Percentiles rank a stretch among this genome's conserved stretches.
These are phyloP conservation scores for Drosophila funebris DNA, from an alignment of 1,140 invertebrate species.

Conservation along the genomic window DNA sequence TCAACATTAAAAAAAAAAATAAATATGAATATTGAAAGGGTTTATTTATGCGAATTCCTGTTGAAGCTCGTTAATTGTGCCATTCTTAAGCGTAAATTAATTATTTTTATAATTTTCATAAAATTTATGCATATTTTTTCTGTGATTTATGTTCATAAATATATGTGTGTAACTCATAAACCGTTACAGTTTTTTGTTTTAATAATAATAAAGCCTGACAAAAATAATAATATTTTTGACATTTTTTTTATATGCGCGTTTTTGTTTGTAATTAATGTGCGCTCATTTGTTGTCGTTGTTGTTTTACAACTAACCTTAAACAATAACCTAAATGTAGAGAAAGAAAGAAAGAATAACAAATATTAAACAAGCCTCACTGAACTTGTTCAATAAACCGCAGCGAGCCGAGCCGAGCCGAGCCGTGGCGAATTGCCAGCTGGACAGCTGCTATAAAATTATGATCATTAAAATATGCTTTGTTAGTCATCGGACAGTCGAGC, in stretches of 20 bases:
- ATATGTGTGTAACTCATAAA: slow-evolving; percentile 50
- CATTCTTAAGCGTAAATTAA: slow-evolving; percentile 54
- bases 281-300: slow-evolving; percentile 62
- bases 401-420: slow-evolving; percentile 14
- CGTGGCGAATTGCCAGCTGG: slow-evolving; percentile 29
- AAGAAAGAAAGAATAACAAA: slow-evolving; percentile 5
- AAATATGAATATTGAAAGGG: slow-evolving; percentile 4
- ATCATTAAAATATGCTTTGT: slow-evolving; percentile 65
- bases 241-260: slow-evolving; percentile 18
- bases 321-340: slow-evolving; percentile 36
- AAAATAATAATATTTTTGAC: slow-evolving; percentile 37
- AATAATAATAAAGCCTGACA: slow-evolving; percentile 40
- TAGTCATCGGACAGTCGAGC: slow-evolving; percentile 38
- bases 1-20: not conserved
- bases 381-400: slow-evolving; percentile 49
- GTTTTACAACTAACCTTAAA: slow-evolving; percentile 56
- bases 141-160: slow-evolving; percentile 65
- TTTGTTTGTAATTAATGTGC: slow-evolving; percentile 69
- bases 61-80: slow-evolving; percentile 53
- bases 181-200: slow-evolving; percentile 75
- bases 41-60: slow-evolving; percentile 39
- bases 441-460: slow-evolving; percentile 41
- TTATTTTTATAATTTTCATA: slow-evolving; percentile 48
- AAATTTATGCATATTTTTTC: slow-evolving; percentile 51
- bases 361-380: slow-evolving; percentile 34